phyloP scores from a whole-genome alignment of 2,888 invertebrate species.

The Chrysina gloriosa region DNA sequence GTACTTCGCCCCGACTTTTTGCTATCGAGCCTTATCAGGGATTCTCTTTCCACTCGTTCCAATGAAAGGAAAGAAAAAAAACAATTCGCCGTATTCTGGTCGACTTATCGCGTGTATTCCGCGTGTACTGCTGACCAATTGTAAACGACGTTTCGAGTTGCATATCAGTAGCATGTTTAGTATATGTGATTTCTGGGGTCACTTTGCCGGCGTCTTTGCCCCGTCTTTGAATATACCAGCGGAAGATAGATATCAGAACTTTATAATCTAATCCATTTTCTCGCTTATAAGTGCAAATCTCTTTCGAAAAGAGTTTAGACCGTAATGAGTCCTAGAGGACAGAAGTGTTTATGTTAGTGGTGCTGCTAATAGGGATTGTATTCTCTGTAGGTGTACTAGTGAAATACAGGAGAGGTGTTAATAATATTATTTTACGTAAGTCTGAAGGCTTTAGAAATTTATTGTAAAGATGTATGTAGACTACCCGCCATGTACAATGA shows the following conservation, averaged over 20 bases:
- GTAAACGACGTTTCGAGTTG: no score
- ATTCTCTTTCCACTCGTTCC: background rate
- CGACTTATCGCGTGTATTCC: background rate
- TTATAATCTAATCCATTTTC: background rate
- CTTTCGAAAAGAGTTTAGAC: conserved; percentile 2
- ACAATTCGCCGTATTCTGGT: no score
- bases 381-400: no score
- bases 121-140: background rate
- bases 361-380: background rate
- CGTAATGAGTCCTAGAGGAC: background rate
- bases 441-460: no score
- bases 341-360: conserved; percentile 4
- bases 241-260: no score
- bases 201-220: conserved; percentile 10
- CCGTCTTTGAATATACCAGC: conserved; percentile 3
- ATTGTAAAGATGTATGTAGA: no score
- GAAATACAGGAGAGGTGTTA: no score
- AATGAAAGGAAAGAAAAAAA: background rate
- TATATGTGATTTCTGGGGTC: conserved; percentile 3
- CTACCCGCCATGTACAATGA: no score
- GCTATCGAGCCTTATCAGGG: background rate
- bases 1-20: background rate
- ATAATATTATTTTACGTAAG: no score
- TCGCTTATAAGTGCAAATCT: conserved; percentile 1
- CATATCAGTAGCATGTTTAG: background rate